A percentile compares a stretch with the other conserved stretches of the same genome.
These are phyloP conservation scores for Lycaon pictus DNA, from an alignment of 2,113 vertebrate genomes.

Conservation along the genomic window DNA sequence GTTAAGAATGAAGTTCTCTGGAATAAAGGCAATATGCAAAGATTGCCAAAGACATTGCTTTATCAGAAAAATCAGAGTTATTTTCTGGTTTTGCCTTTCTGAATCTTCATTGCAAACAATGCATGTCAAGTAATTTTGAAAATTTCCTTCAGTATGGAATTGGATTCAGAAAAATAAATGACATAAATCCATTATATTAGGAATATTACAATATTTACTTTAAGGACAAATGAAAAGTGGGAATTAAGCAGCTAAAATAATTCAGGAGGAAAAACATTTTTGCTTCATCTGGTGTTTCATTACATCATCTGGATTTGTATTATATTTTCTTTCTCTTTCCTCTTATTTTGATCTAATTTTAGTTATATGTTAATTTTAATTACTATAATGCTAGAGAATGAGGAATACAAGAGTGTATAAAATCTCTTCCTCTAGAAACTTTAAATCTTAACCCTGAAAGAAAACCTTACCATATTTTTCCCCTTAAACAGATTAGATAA, in stretches of 20 bases:
- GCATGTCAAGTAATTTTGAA: neutral
- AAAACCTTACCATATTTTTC: neutral
- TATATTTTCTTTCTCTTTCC: neutral
- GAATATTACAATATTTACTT: neutral
- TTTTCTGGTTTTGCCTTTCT: neutral
- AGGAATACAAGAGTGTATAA: neutral
- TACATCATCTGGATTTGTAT: neutral
- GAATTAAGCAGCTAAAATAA: neutral
- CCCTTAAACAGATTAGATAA: neutral
- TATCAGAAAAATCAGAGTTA: neutral
- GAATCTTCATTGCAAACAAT: neutral
- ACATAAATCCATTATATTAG: neutral
- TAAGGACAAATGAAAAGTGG: neutral
- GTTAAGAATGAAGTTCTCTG: neutral
- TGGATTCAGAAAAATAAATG: conserved; percentile 10
- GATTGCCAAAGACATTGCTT: neutral
- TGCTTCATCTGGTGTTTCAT: neutral
- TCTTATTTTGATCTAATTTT: neutral
- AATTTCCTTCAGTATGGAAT: neutral
- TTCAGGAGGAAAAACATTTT: neutral
- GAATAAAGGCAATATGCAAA: neutral
- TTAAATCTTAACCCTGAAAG: neutral
- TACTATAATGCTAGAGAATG: neutral
- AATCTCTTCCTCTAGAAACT: neutral
- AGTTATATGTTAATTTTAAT: neutral